Percentiles rank a stretch among this genome's conserved stretches.
Conservation (phyloP, 2,888 invertebrate genomes). For the Allolobophora icterica region DNA sequence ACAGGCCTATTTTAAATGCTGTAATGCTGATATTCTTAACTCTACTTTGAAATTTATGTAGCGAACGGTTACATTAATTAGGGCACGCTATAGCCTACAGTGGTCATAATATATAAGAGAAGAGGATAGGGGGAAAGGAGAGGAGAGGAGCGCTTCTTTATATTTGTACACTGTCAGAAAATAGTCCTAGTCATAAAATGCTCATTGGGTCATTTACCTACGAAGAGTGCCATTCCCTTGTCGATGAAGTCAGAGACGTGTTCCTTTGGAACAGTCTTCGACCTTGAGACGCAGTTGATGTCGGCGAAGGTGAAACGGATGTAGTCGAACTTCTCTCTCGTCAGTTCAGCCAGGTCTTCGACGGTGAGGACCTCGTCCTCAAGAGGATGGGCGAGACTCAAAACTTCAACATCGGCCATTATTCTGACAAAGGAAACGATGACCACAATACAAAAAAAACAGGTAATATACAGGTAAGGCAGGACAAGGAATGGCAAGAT, state of each 20-base stretch:
- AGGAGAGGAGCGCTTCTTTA: no score
- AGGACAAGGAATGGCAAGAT: no score
- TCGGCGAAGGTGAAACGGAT: slow-evolving; percentile 40
- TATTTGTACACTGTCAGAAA: no score
- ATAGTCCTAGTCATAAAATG: neutral
- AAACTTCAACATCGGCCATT: neutral
- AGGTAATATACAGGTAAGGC: no score
- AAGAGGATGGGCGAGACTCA: neutral
- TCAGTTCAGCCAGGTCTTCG: neutral
- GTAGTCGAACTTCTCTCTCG: slow-evolving; percentile 39
- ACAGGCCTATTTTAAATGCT: no score
- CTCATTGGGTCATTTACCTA: slow-evolving; percentile 32
- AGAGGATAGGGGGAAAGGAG: no score
- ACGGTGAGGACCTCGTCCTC: neutral
- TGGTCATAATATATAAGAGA: no score
- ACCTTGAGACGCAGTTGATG: slow-evolving; percentile 39
- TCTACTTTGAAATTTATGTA: no score
- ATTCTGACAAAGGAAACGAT: neutral
- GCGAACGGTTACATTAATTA: no score
- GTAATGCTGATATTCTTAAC: no score
- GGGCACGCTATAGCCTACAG: no score
- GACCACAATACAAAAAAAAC: neutral
- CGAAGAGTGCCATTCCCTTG: slow-evolving; percentile 38
- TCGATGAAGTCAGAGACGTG: slow-evolving; percentile 30
- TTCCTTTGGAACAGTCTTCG: slow-evolving; percentile 35